Percentiles rank a stretch among this genome's conserved stretches.
Evolutionary conservation across 2,888 invertebrate genomes (phyloP).

Genomic region (Patella depressa): DNA sequence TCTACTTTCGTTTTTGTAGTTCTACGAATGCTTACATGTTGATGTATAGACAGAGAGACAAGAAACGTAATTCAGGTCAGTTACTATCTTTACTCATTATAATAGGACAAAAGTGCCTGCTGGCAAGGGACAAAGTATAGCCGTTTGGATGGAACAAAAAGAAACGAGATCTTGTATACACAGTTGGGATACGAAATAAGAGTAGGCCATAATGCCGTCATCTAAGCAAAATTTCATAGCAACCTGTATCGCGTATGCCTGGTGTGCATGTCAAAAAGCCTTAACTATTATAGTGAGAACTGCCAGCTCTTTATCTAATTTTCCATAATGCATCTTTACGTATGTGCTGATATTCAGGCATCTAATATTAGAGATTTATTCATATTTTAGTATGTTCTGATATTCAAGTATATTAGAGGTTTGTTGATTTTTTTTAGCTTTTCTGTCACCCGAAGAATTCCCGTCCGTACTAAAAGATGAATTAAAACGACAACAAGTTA

Average conservation of each 20-base stretch:
- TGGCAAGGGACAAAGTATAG: neutral
- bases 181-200: too few relatives aligned
- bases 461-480: slow-evolving; percentile 81
- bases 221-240: too few relatives aligned
- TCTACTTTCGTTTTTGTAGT: slow-evolving; percentile 60
- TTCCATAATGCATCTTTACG: too few relatives aligned
- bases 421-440: slow-evolving; percentile 53
- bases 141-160: too few relatives aligned
- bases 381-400: too few relatives aligned
- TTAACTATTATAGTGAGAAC: too few relatives aligned
- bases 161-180: too few relatives aligned
- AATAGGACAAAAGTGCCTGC: neutral
- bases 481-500: slow-evolving; percentile 77
- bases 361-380: neutral
- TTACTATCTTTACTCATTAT: neutral
- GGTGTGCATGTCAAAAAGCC: too few relatives aligned
- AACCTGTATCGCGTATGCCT: too few relatives aligned
- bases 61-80: slow-evolving; percentile 67
- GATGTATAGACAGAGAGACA: slow-evolving; percentile 82
- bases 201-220: too few relatives aligned
- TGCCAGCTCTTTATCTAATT: too few relatives aligned
- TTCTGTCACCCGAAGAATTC: slow-evolving; percentile 76
- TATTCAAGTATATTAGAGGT: neutral
- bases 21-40: slow-evolving; percentile 93
- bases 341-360: neutral